Base-by-base conservation (phyloP, 2,888 invertebrate species). In the Dendrolimus houi region DNA sequence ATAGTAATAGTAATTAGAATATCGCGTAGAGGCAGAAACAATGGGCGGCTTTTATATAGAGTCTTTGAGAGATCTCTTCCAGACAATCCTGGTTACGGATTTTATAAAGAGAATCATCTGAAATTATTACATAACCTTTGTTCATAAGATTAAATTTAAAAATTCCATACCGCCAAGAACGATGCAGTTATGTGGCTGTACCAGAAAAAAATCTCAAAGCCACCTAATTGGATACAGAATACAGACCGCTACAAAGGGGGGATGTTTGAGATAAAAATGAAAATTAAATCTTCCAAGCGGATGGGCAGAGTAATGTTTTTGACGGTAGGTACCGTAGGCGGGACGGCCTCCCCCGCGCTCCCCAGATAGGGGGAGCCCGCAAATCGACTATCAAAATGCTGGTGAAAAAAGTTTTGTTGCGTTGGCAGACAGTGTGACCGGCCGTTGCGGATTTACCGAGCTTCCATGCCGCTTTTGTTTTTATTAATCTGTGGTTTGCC, bases 201-300 rank as follows among this genome's bases (percentile, higher is more conserved):
- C 77, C 77, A 82, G 85, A 81, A 85, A 83, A 75, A 87, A 87
- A 78, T 77, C 81, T 84, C 88, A 87, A 87, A 89, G 87, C 86
- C 71, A 81, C 84, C 87, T 89, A 89, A 89, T 89, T 89, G 89
- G 89, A 89, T 87, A 87, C 87, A 81, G 85, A 84, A 77, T 83
- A 84, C 77, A 81, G 81, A 87, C 89, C 89, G 82, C 89, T 88
- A 89, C 91, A 90, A 91, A 91, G 88, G 83, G 83, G 85, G 88
- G 85, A 87, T 89, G 89, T 89, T 90, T 88, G 85, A 90, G 90
- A 91, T 91, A 91, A 91, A 91, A 91, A 91, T 91, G 91, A 91
- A 91, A 91, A 91, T 91, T 90, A 91, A 91, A 90, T 91, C 91
- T 91, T 91, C 91, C 91, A 79, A 76, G 75, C 82, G 91, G 89